Conservation (phyloP, 92 coral and sea anemone genomes). For the Pocillopora grandis region DNA sequence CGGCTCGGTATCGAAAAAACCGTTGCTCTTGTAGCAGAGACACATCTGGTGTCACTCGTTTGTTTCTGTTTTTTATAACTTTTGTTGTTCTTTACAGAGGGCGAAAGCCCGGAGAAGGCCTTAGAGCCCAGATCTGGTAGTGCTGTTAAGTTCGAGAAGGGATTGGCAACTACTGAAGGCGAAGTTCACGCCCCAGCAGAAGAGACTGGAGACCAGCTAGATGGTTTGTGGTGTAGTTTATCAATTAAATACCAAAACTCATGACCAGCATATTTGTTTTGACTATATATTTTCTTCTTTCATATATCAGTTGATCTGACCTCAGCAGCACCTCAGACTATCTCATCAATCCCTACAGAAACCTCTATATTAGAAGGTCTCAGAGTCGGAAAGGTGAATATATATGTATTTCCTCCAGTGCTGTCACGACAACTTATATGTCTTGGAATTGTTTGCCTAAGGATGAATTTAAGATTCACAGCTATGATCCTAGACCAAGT, state of each 20-base stretch:
- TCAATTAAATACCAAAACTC: not conserved
- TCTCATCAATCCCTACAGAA: slow-evolving; percentile 64
- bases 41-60: not conserved
- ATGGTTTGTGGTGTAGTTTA: slow-evolving; percentile 1
- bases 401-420: too few relatives aligned
- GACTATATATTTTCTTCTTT: not conserved
- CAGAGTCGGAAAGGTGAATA: slow-evolving; percentile 77
- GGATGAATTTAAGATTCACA: too few relatives aligned
- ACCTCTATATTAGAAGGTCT: slow-evolving; percentile 70
- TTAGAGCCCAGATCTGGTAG: slow-evolving; percentile 3
- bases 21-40: not conserved
- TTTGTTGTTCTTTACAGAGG: slow-evolving; percentile 12
- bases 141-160: slow-evolving; percentile 53
- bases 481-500: not conserved
- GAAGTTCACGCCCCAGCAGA: slow-evolving; percentile 18
- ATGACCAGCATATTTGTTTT: not conserved
- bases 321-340: slow-evolving; percentile 28
- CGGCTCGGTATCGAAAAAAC: too few relatives aligned
- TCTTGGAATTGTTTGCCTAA: not conserved
- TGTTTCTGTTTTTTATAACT: not conserved
- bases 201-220: slow-evolving; percentile 26
- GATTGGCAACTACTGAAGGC: slow-evolving; percentile 42
- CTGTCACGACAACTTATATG: too few relatives aligned
- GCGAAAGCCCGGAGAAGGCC: slow-evolving; percentile 19
- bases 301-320: slow-evolving; percentile 21